Percentiles rank a stretch among this genome's conserved stretches.
These are phyloP conservation scores for Cardinalis cardinalis DNA, from an alignment of 2,113 vertebrate species.

Conservation along the genomic window DNA sequence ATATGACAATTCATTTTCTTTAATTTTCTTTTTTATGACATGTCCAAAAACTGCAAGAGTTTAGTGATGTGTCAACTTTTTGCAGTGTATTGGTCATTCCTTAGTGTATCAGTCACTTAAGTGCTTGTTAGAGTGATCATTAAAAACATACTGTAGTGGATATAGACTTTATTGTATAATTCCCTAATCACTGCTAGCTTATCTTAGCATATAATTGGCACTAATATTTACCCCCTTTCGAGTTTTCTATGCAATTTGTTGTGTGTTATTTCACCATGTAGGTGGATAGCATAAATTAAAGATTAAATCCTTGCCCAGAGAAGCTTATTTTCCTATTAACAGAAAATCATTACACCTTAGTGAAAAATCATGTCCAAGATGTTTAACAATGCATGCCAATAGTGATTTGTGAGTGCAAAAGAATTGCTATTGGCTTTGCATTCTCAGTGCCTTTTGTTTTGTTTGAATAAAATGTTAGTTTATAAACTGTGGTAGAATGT, in stretches of 20 bases:
- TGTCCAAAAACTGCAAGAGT: not conserved
- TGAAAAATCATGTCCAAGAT: not conserved
- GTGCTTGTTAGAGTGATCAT: slow-evolving; percentile 29
- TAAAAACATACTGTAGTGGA: slow-evolving; percentile 33
- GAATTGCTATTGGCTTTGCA: not conserved
- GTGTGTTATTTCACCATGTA: not conserved
- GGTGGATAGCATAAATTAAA: not conserved
- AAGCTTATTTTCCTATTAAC: not conserved
- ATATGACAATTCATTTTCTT: not conserved
- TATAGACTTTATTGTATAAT: slow-evolving; percentile 30
- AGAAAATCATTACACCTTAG: not conserved
- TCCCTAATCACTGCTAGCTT: slow-evolving; percentile 30
- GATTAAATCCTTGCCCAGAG: not conserved
- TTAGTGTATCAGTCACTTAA: slow-evolving; percentile 29
- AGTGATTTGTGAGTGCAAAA: not conserved
- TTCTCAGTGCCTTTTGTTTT: not conserved
- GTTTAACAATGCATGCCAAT: not conserved
- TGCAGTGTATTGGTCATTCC: slow-evolving; percentile 1
- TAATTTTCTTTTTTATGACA: not conserved
- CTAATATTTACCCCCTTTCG: slow-evolving; percentile 2
- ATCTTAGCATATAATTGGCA: slow-evolving; percentile 10
- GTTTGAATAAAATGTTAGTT: not conserved
- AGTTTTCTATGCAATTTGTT: not conserved
- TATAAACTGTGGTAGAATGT: not conserved
- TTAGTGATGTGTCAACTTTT: not conserved